Conservation (phyloP, 2,797 vertebrate genomes). For the Eulemur albifrons region DNA sequence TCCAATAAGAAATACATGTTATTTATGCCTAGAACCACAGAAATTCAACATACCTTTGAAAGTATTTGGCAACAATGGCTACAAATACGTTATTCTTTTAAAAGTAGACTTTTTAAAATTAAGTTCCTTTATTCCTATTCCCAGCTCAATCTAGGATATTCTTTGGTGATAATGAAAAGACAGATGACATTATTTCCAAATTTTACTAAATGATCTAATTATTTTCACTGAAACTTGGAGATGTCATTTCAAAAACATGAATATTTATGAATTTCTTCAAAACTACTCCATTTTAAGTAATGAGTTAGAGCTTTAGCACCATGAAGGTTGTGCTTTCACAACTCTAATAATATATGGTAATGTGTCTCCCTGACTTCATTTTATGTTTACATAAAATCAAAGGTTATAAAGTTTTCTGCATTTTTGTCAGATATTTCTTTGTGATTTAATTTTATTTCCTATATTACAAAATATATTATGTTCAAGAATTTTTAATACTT, state of each 20-base stretch:
- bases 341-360: not conserved
- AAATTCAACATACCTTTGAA: not conserved
- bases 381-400: slow-evolving; percentile 10
- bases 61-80: not conserved
- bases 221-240: not conserved
- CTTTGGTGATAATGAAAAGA: not conserved
- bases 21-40: not conserved
- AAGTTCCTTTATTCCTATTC: not conserved
- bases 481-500: slow-evolving; percentile 29
- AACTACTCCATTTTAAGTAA: not conserved
- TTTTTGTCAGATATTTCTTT: slow-evolving; percentile 39
- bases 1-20: not conserved
- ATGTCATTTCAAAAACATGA: slow-evolving; percentile 22
- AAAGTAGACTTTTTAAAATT: not conserved
- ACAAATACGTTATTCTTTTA: not conserved
- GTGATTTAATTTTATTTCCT: not conserved
- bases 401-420: not conserved
- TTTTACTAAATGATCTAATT: not conserved
- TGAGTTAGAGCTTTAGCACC: not conserved
- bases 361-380: not conserved
- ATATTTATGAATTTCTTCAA: not conserved
- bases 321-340: not conserved
- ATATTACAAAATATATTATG: not conserved
- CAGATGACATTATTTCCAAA: not conserved
- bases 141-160: not conserved